Conservation (phyloP, 53 echinoderm and acorn worm genomes). For the Arbacia lixula region DNA sequence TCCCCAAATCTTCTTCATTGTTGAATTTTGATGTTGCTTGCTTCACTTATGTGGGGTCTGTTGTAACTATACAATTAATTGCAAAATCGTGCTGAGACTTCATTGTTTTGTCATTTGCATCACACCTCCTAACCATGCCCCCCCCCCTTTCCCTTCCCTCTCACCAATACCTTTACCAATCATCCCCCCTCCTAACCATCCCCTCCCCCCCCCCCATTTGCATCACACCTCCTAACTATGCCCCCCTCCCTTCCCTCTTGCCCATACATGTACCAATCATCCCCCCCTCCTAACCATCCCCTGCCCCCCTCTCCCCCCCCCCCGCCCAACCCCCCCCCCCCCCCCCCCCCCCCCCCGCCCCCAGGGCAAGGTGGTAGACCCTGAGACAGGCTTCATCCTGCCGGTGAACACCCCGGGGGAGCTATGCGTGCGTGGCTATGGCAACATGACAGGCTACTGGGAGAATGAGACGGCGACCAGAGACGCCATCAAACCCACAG, state of each 20-base stretch:
- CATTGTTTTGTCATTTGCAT: too few species aligned
- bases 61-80: too few species aligned
- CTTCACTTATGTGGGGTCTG: too few species aligned
- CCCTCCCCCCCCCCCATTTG: neutral
- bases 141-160: too few species aligned
- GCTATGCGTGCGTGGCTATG: slow-evolving; percentile 78
- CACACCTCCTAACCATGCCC: too few species aligned
- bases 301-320: neutral
- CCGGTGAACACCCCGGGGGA: slow-evolving; percentile 72
- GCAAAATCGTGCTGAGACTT: too few species aligned
- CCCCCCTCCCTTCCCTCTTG: neutral
- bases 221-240: neutral
- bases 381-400: slow-evolving; percentile 64
- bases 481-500: slow-evolving; percentile 47
- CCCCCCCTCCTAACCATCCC: neutral
- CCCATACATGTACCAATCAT: neutral
- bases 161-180: too few species aligned
- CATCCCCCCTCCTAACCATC: too few species aligned
- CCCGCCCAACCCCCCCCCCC: neutral
- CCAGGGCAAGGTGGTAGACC: slow-evolving; percentile 71
- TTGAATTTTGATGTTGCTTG: too few species aligned
- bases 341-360: neutral
- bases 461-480: slow-evolving; percentile 72
- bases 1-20: too few species aligned
- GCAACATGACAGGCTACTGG: slow-evolving; percentile 78